Evolutionary conservation across 2,113 vertebrate species (phyloP).

Genomic region (Carassius gibelio): DNA sequence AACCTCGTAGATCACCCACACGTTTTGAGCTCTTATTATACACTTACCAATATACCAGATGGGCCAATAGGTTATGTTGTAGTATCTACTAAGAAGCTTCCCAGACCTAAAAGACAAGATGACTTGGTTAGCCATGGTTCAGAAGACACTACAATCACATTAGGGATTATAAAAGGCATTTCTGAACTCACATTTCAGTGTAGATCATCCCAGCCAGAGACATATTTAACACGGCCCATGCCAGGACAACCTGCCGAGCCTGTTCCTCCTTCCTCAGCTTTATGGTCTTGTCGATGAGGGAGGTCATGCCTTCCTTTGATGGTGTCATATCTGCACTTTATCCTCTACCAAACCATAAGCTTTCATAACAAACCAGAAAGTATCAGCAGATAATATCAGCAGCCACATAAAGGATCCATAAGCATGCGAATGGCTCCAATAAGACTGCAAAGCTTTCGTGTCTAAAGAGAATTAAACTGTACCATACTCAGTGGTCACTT

Average conservation of each 20-base stretch:
- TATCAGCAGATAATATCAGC: not conserved
- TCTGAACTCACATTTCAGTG: conserved; percentile 86
- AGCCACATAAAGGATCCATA: not conserved
- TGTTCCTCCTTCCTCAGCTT: conserved; percentile 88
- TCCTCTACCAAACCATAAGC: conserved; percentile 19
- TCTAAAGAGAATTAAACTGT: not conserved
- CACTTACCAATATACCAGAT: conserved; percentile 97
- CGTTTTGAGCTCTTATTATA: not conserved
- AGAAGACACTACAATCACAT: not conserved
- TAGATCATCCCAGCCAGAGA: conserved; percentile 95
- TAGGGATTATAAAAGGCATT: not conserved
- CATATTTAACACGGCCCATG: conserved; percentile 91
- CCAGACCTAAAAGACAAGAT: conserved; percentile 80
- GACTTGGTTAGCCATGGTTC: not conserved
- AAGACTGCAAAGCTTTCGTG: not conserved
- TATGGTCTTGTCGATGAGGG: conserved; percentile 87
- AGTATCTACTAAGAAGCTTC: conserved; percentile 86
- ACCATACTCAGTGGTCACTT: not conserved
- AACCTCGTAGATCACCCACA: not conserved
- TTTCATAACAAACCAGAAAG: not conserved
- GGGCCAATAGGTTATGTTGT: conserved; percentile 88
- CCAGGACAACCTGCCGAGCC: conserved; percentile 85
- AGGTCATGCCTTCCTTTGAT: conserved; percentile 69
- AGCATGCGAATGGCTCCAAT: not conserved
- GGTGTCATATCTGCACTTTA: conserved; percentile 71